A percentile compares a stretch with the other conserved stretches of the same genome.
Conservation (phyloP, 1,140 invertebrate species). For the Ruditapes philippinarum region DNA sequence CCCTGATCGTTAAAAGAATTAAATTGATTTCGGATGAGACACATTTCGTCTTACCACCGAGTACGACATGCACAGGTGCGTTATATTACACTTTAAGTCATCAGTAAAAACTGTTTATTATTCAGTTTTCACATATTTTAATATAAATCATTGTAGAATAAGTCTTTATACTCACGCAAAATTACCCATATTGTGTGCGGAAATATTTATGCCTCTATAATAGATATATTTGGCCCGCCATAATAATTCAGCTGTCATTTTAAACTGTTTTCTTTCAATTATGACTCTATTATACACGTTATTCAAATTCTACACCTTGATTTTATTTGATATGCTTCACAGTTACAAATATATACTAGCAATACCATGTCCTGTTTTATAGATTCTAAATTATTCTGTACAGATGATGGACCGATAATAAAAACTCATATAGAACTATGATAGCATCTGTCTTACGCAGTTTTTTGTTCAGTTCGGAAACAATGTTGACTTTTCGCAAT, state of each 20-base stretch:
- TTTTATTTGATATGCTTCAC: not conserved
- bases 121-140: slow-evolving; percentile 14
- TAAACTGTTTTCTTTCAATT: slow-evolving; percentile 29
- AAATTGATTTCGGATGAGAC: no score
- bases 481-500: not conserved
- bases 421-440: not conserved
- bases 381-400: slow-evolving; percentile 22
- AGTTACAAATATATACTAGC: not conserved
- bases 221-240: slow-evolving; percentile 32
- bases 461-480: not conserved
- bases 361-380: not conserved
- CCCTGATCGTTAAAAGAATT: no score
- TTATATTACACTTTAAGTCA: not conserved
- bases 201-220: slow-evolving; percentile 19
- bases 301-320: not conserved
- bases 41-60: no score
- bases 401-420: not conserved
- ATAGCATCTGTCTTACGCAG: not conserved
- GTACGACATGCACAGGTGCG: not conserved
- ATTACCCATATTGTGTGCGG: slow-evolving; percentile 37
- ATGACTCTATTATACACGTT: not conserved
- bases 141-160: slow-evolving; percentile 11
- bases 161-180: slow-evolving; percentile 45
- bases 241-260: slow-evolving; percentile 23
- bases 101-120: slow-evolving; percentile 4